These are phyloP conservation scores for Stomatorhinus walkeri DNA, from an alignment of 2,797 vertebrate genomes.

Conservation along the genomic window DNA sequence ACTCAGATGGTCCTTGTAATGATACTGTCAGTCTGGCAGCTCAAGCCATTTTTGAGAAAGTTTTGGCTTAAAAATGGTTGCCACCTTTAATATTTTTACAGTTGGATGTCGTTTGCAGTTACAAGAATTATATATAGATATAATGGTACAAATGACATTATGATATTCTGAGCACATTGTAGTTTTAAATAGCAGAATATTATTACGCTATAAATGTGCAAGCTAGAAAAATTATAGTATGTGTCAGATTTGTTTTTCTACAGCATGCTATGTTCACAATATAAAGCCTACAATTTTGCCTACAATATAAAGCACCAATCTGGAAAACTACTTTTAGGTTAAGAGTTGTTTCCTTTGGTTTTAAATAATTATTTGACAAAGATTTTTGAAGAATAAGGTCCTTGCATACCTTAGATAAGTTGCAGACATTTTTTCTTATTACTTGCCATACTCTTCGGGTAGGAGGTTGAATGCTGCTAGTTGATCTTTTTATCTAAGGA, in stretches of 20 bases:
- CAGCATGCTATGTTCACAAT: neutral
- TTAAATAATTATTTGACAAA: neutral
- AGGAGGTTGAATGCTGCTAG: neutral
- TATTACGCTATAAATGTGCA: neutral
- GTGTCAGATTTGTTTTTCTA: neutral
- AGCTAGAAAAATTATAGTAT: neutral
- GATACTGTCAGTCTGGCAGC: neutral
- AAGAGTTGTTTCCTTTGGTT: neutral
- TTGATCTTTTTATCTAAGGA: neutral
- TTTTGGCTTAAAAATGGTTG: neutral
- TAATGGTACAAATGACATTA: neutral
- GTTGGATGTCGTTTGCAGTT: neutral
- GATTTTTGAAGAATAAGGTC: neutral
- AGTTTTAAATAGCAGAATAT: neutral
- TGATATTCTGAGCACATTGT: neutral
- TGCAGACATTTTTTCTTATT: neutral
- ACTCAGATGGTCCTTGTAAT: neutral
- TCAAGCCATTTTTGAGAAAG: neutral
- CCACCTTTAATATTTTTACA: neutral
- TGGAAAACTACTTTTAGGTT: neutral
- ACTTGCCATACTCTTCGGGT: neutral
- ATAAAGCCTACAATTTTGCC: neutral
- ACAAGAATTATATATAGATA: neutral
- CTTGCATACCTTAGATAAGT: neutral
- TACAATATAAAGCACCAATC: neutral